These are phyloP conservation scores for Rhodophaea formosa DNA, from an alignment of 2,888 invertebrate species.

Conservation along the genomic window DNA sequence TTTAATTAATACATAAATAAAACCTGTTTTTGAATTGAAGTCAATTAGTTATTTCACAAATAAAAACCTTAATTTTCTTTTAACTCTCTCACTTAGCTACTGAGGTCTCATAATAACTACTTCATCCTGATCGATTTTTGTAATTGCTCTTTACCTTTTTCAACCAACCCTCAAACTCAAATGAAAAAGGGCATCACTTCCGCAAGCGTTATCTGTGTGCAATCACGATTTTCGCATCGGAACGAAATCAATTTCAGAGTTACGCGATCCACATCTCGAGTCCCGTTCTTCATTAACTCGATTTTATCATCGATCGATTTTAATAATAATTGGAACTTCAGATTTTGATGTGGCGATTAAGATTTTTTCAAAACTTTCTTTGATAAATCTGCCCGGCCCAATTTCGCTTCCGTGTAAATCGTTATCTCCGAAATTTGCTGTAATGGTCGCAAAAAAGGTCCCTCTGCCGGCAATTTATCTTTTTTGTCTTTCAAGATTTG, in stretches of 20 bases:
- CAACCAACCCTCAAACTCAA: constrained; percentile 26
- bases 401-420: constrained; percentile 49
- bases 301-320: constrained; percentile 73
- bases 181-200: constrained; percentile 55
- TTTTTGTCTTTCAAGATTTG: constrained; percentile 18
- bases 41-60: too few relatives aligned
- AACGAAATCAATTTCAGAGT: constrained; percentile 75
- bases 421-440: constrained; percentile 40
- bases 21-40: too few relatives aligned
- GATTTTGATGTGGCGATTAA: constrained; percentile 67
- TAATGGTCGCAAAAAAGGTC: constrained; percentile 26
- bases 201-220: constrained; percentile 62
- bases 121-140: not conserved
- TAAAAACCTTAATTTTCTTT: too few relatives aligned
- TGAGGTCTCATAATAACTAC: too few relatives aligned
- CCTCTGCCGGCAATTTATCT: constrained; percentile 21
- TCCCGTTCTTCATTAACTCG: constrained; percentile 77
- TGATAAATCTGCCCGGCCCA: constrained; percentile 53
- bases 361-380: constrained; percentile 53
- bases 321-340: constrained; percentile 72
- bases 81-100: too few relatives aligned
- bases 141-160: constrained; percentile 6
- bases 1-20: too few relatives aligned
- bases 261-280: constrained; percentile 62
- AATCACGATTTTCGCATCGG: constrained; percentile 60